phyloP scores from a whole-genome alignment of 2,113 vertebrate genomes.

The Acrocephalus arundinaceus region DNA sequence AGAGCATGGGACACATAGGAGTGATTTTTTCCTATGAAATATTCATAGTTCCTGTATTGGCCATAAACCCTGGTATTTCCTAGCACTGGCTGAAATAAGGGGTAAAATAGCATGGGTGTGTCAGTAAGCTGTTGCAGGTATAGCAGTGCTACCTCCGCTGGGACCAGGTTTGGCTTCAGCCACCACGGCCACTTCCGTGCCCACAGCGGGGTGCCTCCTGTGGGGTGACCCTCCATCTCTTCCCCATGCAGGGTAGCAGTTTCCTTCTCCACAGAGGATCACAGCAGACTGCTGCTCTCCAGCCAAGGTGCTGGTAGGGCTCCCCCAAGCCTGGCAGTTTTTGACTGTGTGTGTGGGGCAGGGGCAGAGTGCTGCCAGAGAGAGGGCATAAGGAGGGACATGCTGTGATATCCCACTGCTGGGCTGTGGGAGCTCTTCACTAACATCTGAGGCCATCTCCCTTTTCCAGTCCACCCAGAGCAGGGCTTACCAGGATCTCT shows the following conservation, averaged over 20 bases:
- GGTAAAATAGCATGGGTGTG: background rate
- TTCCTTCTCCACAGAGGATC: background rate
- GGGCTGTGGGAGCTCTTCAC: background rate
- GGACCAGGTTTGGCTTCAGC: background rate
- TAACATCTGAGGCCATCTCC: background rate
- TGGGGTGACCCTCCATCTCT: background rate
- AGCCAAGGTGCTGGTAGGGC: background rate
- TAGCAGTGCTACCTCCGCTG: background rate
- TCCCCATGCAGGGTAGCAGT: background rate
- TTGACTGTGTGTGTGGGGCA: rapidly evolving
- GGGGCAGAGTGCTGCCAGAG: rapidly evolving
- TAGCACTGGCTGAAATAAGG: background rate
- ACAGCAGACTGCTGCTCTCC: background rate
- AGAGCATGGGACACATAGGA: background rate
- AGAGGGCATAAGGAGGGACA: rapidly evolving
- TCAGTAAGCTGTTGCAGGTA: background rate
- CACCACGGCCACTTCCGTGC: background rate
- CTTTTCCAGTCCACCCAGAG: background rate
- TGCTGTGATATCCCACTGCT: background rate
- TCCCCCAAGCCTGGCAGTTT: background rate
- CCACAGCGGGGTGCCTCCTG: background rate
- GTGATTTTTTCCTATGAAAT: background rate
- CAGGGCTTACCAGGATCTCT: background rate
- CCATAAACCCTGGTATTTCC: background rate
- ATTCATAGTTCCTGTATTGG: background rate